These are phyloP conservation scores for Callipepla squamata DNA, from an alignment of 2,113 vertebrate genomes.

Conservation along the genomic window DNA sequence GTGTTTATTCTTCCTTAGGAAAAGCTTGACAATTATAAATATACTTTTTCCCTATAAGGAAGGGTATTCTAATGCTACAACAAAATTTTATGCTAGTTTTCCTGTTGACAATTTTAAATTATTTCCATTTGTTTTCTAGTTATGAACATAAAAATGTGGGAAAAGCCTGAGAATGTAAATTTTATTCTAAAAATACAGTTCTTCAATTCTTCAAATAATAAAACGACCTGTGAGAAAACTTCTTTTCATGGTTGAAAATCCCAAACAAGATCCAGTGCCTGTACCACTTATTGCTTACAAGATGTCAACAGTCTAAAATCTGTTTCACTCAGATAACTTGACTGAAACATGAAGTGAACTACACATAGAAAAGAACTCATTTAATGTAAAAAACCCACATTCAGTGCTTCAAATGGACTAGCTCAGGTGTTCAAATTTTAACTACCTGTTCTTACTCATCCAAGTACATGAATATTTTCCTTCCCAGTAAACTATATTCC, in stretches of 20 bases:
- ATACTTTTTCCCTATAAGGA: constrained; percentile 15
- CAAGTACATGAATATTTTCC: not conserved
- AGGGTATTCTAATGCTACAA: not conserved
- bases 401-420: not conserved
- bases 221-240: not conserved
- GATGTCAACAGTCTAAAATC: not conserved
- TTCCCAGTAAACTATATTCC: not conserved
- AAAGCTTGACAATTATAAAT: constrained; percentile 40
- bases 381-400: not conserved
- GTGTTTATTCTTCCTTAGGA: constrained; percentile 53
- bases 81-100: not conserved
- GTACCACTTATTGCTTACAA: not conserved
- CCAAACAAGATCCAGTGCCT: not conserved
- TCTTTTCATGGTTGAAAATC: not conserved
- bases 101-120: not conserved
- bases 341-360: not conserved
- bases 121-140: not conserved
- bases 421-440: not conserved
- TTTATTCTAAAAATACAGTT: not conserved
- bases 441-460: not conserved
- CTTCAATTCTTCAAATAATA: not conserved
- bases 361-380: not conserved
- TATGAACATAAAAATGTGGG: not conserved
- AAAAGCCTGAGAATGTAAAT: not conserved
- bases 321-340: not conserved